Conservation (phyloP, 2,797 vertebrate genomes). For the Myripristis murdjan region DNA sequence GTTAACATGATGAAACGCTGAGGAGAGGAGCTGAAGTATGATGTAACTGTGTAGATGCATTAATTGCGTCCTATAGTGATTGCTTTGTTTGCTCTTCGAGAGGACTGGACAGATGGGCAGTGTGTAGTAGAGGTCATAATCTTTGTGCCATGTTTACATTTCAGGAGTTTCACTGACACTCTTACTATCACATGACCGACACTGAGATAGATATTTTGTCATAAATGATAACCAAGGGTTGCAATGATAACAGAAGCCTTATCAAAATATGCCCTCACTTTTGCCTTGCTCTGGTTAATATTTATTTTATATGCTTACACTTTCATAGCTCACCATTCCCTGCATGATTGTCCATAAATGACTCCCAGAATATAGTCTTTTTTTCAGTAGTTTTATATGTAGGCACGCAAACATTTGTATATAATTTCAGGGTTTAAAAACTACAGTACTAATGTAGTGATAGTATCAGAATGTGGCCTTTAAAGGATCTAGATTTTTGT, state of each 20-base stretch:
- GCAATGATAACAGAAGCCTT: constrained; percentile 18
- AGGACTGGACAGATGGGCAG: not conserved
- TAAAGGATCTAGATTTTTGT: too few relatives aligned
- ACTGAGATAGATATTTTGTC: not conserved
- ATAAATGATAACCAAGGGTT: not conserved
- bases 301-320: not conserved
- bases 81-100: too few relatives aligned
- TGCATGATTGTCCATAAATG: not conserved
- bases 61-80: not conserved
- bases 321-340: constrained; percentile 21
- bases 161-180: not conserved
- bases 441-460: not conserved
- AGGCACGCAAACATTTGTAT: not conserved
- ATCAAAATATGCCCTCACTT: constrained; percentile 18
- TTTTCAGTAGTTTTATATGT: not conserved
- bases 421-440: not conserved
- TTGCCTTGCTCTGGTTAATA: not conserved
- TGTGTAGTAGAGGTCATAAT: not conserved
- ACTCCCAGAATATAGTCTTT: too few relatives aligned
- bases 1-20: not conserved
- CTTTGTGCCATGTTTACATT: not conserved
- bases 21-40: not conserved
- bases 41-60: not conserved
- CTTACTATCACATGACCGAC: not conserved
- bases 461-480: not conserved